A percentile compares a stretch with the other conserved stretches of the same genome.
Conservation (phyloP, 2,888 invertebrate genomes). For the Bhutanitis thaidina region DNA sequence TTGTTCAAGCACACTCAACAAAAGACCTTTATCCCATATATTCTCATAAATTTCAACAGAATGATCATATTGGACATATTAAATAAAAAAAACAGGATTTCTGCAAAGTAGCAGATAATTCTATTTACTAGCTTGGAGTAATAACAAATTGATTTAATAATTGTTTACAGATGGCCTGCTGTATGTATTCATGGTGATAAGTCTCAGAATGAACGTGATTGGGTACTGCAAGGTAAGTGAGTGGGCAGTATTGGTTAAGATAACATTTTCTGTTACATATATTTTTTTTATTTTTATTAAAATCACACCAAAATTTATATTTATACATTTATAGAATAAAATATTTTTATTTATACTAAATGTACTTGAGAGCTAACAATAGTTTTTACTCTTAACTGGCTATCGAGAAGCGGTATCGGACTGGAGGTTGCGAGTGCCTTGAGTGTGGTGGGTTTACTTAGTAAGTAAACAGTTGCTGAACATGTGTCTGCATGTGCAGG, state of each 20-base stretch:
- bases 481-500: slow-evolving; percentile 75
- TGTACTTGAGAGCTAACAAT: slow-evolving; percentile 5
- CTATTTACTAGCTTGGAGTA: too few species aligned
- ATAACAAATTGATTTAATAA: not conserved
- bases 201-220: slow-evolving; percentile 95
- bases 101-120: too few species aligned
- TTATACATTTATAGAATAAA: slow-evolving; percentile 10
- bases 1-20: too few species aligned
- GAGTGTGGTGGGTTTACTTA: slow-evolving; percentile 32
- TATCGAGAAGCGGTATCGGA: slow-evolving; percentile 61
- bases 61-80: too few species aligned
- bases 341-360: slow-evolving; percentile 10
- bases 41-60: too few species aligned
- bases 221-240: slow-evolving; percentile 89
- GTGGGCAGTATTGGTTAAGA: slow-evolving; percentile 1
- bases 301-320: not conserved
- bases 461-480: slow-evolving; percentile 41
- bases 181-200: slow-evolving; percentile 97
- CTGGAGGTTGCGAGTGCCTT: slow-evolving; percentile 34
- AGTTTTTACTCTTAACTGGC: slow-evolving; percentile 8
- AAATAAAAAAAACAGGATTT: too few species aligned
- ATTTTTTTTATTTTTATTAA: slow-evolving; percentile 25
- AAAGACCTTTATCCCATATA: too few species aligned
- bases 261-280: slow-evolving; percentile 15
- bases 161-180: slow-evolving; percentile 84